phyloP scores from a whole-genome alignment of 2,888 invertebrate species.

The Andrena marginata region DNA sequence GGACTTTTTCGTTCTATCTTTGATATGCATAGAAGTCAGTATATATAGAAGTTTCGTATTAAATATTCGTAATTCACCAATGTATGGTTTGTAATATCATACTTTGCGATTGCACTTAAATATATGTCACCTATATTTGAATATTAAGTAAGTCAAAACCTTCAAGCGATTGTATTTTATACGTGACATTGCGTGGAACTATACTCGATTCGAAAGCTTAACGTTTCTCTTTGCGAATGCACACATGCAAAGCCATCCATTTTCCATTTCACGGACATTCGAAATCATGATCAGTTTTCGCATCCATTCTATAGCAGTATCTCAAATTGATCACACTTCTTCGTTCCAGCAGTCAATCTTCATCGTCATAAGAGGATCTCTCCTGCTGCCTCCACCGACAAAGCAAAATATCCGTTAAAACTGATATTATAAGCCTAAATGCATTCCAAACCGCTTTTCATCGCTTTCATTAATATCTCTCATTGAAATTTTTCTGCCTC shows the following conservation, averaged over 20 bases:
- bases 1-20: constrained; percentile 20
- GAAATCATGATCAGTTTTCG: constrained; percentile 24
- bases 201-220: background rate
- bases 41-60: constrained; percentile 33
- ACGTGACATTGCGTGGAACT: constrained; percentile 22
- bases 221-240: constrained; percentile 4
- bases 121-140: constrained; percentile 22
- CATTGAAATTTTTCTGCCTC: constrained; percentile 57
- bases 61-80: constrained; percentile 29
- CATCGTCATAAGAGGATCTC: constrained; percentile 32
- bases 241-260: constrained; percentile 24
- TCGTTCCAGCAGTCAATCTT: constrained; percentile 40
- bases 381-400: constrained; percentile 33
- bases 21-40: constrained; percentile 58
- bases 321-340: constrained; percentile 16
- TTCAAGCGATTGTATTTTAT: constrained; percentile 14
- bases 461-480: constrained; percentile 57
- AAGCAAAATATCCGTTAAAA: constrained; percentile 60
- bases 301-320: constrained; percentile 13
- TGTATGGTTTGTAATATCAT: background rate
- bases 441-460: constrained; percentile 65
- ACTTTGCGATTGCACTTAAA: constrained; percentile 22
- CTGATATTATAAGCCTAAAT: constrained; percentile 62
- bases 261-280: background rate
- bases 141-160: constrained; percentile 38